Evolutionary conservation across 2,797 vertebrate species (phyloP).

Genomic region (Tokudaia tokunoshimensis): DNA sequence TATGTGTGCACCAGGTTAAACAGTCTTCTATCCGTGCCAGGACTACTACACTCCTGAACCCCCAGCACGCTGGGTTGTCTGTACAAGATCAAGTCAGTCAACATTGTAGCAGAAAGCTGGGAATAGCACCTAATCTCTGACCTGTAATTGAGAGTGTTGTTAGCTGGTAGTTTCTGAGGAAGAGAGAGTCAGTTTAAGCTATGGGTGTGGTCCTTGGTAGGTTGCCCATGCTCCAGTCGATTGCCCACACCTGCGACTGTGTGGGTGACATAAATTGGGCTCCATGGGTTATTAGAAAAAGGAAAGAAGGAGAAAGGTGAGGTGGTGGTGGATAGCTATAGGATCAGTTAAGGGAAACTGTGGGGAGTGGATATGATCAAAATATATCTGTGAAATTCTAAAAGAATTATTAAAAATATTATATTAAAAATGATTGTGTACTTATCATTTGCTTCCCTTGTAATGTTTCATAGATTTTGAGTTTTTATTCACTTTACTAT

Average conservation of each 20-base stretch:
- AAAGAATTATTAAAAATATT: background rate
- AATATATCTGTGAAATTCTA: background rate
- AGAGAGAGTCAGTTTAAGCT: background rate
- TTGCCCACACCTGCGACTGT: no score
- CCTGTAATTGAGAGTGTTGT: accelerated
- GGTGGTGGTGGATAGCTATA: background rate
- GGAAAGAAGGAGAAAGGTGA: background rate
- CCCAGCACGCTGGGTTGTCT: background rate
- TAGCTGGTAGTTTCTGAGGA: background rate
- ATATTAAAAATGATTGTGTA: background rate
- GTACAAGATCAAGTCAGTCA: background rate
- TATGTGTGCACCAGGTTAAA: background rate
- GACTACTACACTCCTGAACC: background rate
- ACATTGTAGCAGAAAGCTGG: no score
- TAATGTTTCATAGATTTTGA: no score
- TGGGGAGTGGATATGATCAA: background rate
- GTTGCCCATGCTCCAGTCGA: background rate
- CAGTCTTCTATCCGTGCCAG: no score
- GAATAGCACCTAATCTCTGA: background rate
- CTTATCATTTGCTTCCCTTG: no score
- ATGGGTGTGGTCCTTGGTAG: no score
- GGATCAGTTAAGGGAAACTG: no score
- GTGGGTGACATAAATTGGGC: background rate
- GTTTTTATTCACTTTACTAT: no score
- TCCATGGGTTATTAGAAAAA: background rate